Base-by-base conservation (phyloP, 2,113 vertebrate species). In the Myotis brandtii region DNA sequence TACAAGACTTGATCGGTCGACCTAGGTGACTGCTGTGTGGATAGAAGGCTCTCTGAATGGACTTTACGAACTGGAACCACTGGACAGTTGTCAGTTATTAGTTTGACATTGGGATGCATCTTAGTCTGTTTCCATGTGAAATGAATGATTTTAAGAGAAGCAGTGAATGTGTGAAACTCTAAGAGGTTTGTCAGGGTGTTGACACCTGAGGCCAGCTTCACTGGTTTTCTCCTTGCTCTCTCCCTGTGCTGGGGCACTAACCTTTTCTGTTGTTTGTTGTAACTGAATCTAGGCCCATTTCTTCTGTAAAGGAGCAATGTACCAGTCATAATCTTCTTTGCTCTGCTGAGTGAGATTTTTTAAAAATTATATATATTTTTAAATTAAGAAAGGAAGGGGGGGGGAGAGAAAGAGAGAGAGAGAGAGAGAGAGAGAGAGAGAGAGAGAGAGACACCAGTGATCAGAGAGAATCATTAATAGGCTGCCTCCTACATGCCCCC, bases 221-320 rank as follows among this genome's bases (percentile, higher is more conserved):
- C 8, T 4, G 10, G 12, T 66, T 84, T 62, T 30, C 16, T 72
- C 21, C 23, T 66, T 21, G 21, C 30, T 59, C 14, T 81, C 43
- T 86, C 17, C 52, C 50, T 54, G 32, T 16, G 34, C n/a, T 50
- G 4, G 5, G 25, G 14, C 1, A 0, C 1, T 3, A 2, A 40
- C 5, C 59, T 88, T 30, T 27, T 54, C 62, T n/a, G 46, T 1
- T 46, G n/a, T 46, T 79, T n/a, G 12, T 75, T 62, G 3, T 54
- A 11, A 7, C 6, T 75, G 34, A 9, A 6, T 72, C 1, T 4
- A 8, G 43, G 20, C 6, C 21, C 16, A 21, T 50, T 32, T 59
- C 21, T 95, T 37, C 20, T 79, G 2, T 30, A 30, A 67, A 89
- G 48, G 43, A 34, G 23, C 77, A 4, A 2, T 67, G n/a, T 27